phyloP scores from a whole-genome alignment of 2,888 invertebrate species.

The Philonicus albiceps region DNA sequence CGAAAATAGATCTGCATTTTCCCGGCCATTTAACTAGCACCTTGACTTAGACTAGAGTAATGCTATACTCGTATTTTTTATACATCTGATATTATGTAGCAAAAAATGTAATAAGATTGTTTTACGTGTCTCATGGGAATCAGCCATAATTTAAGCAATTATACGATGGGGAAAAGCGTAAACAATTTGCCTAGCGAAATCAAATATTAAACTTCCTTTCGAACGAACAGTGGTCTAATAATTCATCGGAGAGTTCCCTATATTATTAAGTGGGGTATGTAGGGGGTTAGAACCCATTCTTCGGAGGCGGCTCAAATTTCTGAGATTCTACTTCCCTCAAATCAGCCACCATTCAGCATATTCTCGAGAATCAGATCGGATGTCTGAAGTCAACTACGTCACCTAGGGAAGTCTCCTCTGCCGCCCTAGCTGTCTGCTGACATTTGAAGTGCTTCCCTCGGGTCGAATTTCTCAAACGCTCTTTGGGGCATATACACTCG shows the following conservation, averaged over 20 bases:
- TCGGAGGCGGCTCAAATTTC: neutral
- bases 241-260: neutral
- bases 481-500: neutral
- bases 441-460: conserved; percentile 19
- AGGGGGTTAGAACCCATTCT: neutral
- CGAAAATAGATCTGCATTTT: neutral
- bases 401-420: neutral
- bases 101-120: neutral
- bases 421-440: neutral
- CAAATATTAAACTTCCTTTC: neutral
- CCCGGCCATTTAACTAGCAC: neutral
- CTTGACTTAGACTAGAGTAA: neutral
- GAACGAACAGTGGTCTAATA: neutral
- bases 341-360: conserved; percentile 13
- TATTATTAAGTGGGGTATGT: neutral
- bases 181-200: neutral
- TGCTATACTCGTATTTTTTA: too few relatives aligned
- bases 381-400: neutral
- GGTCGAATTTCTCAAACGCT: conserved; percentile 11
- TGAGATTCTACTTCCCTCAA: neutral
- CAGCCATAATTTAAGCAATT: neutral
- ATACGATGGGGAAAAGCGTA: neutral
- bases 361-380: conserved; percentile 3
- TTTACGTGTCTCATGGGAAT: neutral
- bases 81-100: neutral